These are phyloP conservation scores for Oreohelix idahoensis DNA, from an alignment of 1,140 invertebrate genomes.

Conservation along the genomic window DNA sequence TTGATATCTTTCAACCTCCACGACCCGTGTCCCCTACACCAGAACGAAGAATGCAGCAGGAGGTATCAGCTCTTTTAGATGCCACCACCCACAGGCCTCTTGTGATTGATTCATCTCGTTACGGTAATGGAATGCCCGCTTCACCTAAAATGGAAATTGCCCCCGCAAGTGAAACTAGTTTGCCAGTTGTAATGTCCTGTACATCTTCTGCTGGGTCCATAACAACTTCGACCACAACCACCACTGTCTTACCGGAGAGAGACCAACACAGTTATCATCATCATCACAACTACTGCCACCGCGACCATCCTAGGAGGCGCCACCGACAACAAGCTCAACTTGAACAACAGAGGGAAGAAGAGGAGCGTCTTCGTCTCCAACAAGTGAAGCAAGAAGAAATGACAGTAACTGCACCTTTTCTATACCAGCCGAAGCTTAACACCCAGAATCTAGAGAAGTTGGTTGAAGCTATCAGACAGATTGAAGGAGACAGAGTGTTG, in stretches of 20 bases:
- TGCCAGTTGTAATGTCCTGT: not conserved
- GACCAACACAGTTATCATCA: not conserved
- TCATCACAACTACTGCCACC: constrained; percentile 35
- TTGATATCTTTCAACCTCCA: constrained; percentile 11
- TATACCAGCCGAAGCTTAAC: constrained; percentile 29
- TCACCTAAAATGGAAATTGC: not conserved
- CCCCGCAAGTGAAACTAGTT: not conserved
- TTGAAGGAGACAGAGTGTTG: constrained; percentile 85
- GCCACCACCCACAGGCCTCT: not conserved
- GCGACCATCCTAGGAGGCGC: constrained; percentile 31
- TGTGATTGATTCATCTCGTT: not conserved
- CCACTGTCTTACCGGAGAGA: not conserved
- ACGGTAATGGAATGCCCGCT: not conserved
- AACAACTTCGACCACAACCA: not conserved
- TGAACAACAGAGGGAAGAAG: constrained; percentile 16
- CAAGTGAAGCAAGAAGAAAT: not conserved
- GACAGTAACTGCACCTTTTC: not conserved
- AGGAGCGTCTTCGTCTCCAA: not conserved
- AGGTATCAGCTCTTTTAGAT: not conserved
- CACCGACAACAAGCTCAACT: constrained; percentile 31
- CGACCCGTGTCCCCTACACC: constrained; percentile 17
- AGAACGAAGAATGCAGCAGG: not conserved
- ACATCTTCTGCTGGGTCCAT: not conserved
- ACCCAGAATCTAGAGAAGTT: constrained; percentile 96
- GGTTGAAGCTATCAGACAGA: constrained; percentile 95